Percentiles rank a stretch among this genome's conserved stretches.
These are phyloP conservation scores for Craterocephalus amniculus DNA, from an alignment of 2,797 vertebrate genomes.

Conservation along the genomic window DNA sequence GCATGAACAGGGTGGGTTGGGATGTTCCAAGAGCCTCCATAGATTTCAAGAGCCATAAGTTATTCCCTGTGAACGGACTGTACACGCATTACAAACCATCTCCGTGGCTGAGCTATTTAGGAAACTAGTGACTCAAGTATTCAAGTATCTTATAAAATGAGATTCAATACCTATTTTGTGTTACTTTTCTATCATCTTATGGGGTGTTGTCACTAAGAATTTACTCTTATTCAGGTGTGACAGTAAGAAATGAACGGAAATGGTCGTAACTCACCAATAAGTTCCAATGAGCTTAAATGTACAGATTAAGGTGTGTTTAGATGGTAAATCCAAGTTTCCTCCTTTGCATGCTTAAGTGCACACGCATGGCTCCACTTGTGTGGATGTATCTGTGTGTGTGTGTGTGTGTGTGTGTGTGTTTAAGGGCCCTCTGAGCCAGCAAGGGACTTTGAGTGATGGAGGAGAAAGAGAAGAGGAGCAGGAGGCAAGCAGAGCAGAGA, in stretches of 20 bases:
- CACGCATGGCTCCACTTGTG: slow-evolving; percentile 10
- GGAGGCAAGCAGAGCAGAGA: slow-evolving; percentile 64
- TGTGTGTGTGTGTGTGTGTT: slow-evolving; percentile 1
- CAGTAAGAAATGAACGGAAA: background rate
- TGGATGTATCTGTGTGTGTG: slow-evolving; percentile 1
- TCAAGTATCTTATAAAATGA: background rate
- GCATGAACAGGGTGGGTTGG: slow-evolving; percentile 40
- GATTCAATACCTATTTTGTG: background rate
- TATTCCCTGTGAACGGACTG: slow-evolving; percentile 53
- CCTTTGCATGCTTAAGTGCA: slow-evolving; percentile 30
- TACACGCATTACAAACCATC: slow-evolving; percentile 50
- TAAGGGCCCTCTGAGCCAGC: slow-evolving; percentile 18
- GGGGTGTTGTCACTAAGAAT: rapidly evolving
- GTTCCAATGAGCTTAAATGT: slow-evolving; percentile 12
- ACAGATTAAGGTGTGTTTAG: background rate
- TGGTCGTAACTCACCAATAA: background rate
- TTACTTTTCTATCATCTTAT: background rate
- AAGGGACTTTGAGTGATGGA: slow-evolving; percentile 60
- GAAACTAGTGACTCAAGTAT: background rate
- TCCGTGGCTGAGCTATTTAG: slow-evolving; percentile 56
- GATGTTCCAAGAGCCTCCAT: slow-evolving; percentile 58
- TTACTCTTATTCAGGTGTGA: background rate
- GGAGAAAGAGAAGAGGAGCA: slow-evolving; percentile 65
- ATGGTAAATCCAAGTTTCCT: slow-evolving; percentile 7
- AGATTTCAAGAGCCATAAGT: slow-evolving; percentile 57